Evolutionary conservation across 2,888 invertebrate genomes (phyloP).

Genomic region (Tholera decimalis): DNA sequence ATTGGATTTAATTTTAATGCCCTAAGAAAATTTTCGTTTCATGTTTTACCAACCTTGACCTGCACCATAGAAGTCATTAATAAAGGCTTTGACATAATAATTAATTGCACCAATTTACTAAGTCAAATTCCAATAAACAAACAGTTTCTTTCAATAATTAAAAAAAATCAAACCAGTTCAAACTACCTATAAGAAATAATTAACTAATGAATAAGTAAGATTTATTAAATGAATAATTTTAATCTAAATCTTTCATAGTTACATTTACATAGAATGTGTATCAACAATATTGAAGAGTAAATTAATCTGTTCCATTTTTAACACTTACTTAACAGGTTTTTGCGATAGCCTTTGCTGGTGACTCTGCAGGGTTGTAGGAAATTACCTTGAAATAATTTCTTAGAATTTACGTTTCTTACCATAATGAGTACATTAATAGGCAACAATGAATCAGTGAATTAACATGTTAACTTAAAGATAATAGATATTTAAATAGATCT

Average conservation of each 20-base stretch:
- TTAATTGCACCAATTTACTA: constrained; percentile 1
- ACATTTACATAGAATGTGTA: too few species aligned
- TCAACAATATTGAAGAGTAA: too few species aligned
- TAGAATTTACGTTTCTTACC: constrained; percentile 21
- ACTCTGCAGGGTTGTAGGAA: background rate
- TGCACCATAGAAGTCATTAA: background rate
- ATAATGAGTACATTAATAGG: constrained; percentile 8
- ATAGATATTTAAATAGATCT: too few species aligned
- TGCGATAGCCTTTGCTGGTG: background rate
- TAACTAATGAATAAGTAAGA: constrained; percentile 2
- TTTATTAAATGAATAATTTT: too few species aligned
- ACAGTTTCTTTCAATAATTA: background rate
- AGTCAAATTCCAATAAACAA: constrained; percentile 1
- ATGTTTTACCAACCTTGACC: background rate
- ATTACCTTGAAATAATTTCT: background rate
- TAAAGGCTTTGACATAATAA: constrained; percentile 2
- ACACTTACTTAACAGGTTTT: background rate
- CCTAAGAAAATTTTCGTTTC: background rate
- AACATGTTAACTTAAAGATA: too few species aligned
- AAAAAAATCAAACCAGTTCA: background rate
- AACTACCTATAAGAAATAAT: background rate
- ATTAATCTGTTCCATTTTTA: too few species aligned
- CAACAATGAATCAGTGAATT: constrained; percentile 17
- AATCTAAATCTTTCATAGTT: too few species aligned
- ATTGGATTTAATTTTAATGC: background rate